These are phyloP conservation scores for Genyomyrus donnyi DNA, from an alignment of 2,113 vertebrate species.

Conservation along the genomic window DNA sequence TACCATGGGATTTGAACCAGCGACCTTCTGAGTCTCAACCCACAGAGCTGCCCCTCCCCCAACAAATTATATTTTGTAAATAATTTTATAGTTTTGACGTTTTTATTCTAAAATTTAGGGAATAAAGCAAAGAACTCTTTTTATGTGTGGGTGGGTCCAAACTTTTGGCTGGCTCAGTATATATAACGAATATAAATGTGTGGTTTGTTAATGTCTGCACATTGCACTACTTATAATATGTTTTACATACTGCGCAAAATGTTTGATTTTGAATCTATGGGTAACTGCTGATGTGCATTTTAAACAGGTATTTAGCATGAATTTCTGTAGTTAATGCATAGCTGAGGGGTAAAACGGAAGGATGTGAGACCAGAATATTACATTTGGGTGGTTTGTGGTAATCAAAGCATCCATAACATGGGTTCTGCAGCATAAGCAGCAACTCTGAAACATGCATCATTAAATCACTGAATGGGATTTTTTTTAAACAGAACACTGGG, in stretches of 20 bases:
- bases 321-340: neutral
- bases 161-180: neutral
- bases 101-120: neutral
- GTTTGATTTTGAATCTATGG: neutral
- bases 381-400: neutral
- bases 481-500: slow-evolving; percentile 61
- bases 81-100: neutral
- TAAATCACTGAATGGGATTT: slow-evolving; percentile 21
- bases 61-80: neutral
- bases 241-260: neutral
- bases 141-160: neutral
- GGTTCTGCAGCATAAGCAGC: slow-evolving; percentile 6
- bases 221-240: neutral
- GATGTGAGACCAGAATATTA: neutral
- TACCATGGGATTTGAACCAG: neutral
- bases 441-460: neutral
- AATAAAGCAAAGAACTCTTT: neutral
- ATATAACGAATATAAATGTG: neutral
- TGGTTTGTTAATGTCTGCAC: neutral
- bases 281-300: neutral
- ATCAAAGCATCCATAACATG: neutral
- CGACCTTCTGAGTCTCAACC: neutral
- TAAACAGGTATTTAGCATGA: neutral
- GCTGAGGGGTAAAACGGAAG: neutral
- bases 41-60: neutral